phyloP scores from a whole-genome alignment of 1,140 invertebrate species.

The Leptinotarsa texana region DNA sequence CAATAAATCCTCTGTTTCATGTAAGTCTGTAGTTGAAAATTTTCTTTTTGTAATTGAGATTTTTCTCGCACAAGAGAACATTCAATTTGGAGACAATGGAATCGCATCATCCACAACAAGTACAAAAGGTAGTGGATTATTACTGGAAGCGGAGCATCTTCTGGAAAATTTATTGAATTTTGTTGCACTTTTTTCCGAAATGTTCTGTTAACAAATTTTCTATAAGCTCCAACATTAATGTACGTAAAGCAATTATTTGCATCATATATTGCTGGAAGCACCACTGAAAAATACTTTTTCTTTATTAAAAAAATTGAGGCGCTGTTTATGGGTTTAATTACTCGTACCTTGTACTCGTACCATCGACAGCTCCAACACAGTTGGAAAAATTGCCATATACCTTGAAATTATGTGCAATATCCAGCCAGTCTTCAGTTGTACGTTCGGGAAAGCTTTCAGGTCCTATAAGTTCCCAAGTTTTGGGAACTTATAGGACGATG shows the following conservation, averaged over 20 bases:
- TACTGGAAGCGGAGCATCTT: background rate
- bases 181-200: background rate
- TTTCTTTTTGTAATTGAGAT: background rate
- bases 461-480: conserved; percentile 35
- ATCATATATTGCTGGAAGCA: background rate
- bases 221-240: background rate
- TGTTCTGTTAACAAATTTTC: background rate
- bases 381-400: background rate
- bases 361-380: background rate
- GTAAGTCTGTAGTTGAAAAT: background rate
- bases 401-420: background rate
- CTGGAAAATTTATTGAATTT: background rate
- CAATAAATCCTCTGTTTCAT: background rate
- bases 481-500: too few species aligned
- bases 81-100: background rate
- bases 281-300: background rate
- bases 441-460: conserved; percentile 10
- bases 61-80: background rate
- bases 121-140: background rate
- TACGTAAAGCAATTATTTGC: background rate
- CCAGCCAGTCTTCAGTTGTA: conserved; percentile 1
- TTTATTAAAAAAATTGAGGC: background rate
- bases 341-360: background rate
- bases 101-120: background rate
- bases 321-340: background rate